Base-by-base conservation (phyloP, 2,113 vertebrate genomes). In the Gnathonemus longibarbis region DNA sequence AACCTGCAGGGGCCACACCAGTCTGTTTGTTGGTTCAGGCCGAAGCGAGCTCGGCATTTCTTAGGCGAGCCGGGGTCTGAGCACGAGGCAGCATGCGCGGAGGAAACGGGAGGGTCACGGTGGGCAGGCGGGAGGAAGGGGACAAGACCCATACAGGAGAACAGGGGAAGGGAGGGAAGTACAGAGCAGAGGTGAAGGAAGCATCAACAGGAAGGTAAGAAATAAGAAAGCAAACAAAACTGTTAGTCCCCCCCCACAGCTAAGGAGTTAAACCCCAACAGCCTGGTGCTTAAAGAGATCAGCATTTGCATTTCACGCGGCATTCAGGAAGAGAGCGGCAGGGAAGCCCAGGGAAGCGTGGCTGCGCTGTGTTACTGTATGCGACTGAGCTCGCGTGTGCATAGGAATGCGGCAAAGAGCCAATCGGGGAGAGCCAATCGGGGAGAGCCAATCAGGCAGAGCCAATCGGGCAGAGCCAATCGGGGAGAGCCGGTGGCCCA, bases 31-130 rank as follows among this genome's bases (percentile, higher is more conserved):
- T 99, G 98, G 97, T 98, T 97, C 96, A 99, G 98, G 96, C 98
- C 98, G 95, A 99, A 99, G 97, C 98, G 98, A 96, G 98, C 98
- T 96, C 98, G 96, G 96, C 98, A 99, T 98, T 99, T 99, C 98
- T 99, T 99, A 98, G 98, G 98, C 93, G 98, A 99, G 96, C 98
- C 97, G 92, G 97, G 97, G 96, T 99, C 98, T 99, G 97, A 97
- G 96, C 94, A 94, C 95, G 97, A 95, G 93, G 95, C 95, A 94
- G 96, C 97, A 98, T 97, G 96, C 95, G 92, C 90, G 91, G 89
- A 94, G 91, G 94, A 93, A 92, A 95, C 92, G 94, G 94, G 94
- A 94, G 94, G 94, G 94, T 89, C 93, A 92, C 31, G 46, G 90
- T 24, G 89, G 45, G 88, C 45, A 56, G 35, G 70, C 42, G 56